Conservation (phyloP, 2,888 invertebrate genomes). For the Neocrepidodera transversa region DNA sequence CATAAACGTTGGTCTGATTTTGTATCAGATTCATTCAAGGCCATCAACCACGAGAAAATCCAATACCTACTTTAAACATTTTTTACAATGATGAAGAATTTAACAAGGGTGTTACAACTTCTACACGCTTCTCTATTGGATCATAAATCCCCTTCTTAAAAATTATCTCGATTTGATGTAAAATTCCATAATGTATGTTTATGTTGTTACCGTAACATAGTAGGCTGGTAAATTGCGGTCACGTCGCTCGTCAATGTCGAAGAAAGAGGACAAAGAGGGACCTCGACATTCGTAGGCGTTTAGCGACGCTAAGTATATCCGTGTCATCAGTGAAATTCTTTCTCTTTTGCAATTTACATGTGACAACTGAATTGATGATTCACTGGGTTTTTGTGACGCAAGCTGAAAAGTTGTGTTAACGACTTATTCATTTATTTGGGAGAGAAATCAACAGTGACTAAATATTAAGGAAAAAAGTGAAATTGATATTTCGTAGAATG, state of each 20-base stretch:
- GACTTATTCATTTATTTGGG: no score
- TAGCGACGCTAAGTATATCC: slow-evolving; percentile 20
- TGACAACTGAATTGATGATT: slow-evolving; percentile 24
- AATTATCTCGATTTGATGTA: neutral
- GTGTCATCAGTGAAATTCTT: slow-evolving; percentile 34
- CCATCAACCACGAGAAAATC: no score
- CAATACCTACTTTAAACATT: no score
- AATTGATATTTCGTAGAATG: no score
- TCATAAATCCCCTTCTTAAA: no score
- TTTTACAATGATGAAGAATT: no score
- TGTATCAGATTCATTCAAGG: no score
- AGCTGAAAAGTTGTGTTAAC: neutral
- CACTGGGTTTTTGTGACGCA: slow-evolving; percentile 13
- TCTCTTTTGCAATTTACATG: slow-evolving; percentile 13
- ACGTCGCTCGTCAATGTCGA: slow-evolving; percentile 16
- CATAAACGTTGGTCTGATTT: no score
- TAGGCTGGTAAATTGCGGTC: slow-evolving; percentile 16
- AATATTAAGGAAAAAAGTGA: no score
- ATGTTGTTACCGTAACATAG: neutral
- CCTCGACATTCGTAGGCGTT: slow-evolving; percentile 26
- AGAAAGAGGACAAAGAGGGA: slow-evolving; percentile 24
- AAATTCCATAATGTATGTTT: neutral
- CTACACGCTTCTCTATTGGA: no score
- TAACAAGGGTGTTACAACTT: no score
- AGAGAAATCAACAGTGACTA: no score